Evolutionary conservation across 23 tunicate genomes (phyloP).

Genomic region (Phallusia fumigata): DNA sequence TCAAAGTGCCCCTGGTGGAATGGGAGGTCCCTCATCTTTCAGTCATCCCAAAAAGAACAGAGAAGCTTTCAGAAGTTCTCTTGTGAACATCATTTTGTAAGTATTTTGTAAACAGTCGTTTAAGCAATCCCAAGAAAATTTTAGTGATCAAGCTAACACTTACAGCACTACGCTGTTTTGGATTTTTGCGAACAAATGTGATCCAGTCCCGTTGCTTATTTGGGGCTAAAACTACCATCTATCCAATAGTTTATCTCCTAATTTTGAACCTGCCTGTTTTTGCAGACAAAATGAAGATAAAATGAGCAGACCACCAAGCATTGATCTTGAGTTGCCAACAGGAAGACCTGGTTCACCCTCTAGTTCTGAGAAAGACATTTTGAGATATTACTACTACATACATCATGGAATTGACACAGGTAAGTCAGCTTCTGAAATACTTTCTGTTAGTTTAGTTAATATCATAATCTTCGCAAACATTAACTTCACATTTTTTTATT

Average conservation of each 20-base stretch:
- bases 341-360: slow-evolving; percentile 87
- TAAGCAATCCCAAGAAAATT: too few species aligned
- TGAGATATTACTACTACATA: slow-evolving; percentile 95
- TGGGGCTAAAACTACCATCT: too few species aligned
- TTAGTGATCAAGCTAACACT: too few species aligned
- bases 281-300: slow-evolving; percentile 83
- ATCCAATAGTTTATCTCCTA: too few species aligned
- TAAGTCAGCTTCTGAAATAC: not conserved
- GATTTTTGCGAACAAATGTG: too few species aligned
- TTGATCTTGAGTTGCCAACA: slow-evolving; percentile 39
- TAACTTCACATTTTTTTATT: too few species aligned
- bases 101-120: too few species aligned
- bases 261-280: not conserved
- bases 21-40: slow-evolving; percentile 54
- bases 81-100: slow-evolving; percentile 91
- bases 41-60: slow-evolving; percentile 90
- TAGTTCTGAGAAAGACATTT: slow-evolving; percentile 89
- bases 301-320: slow-evolving; percentile 28
- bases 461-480: too few species aligned
- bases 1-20: slow-evolving; percentile 31
- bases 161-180: too few species aligned
- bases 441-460: too few species aligned
- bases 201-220: too few species aligned
- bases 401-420: slow-evolving; percentile 98
- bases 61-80: slow-evolving; percentile 87